Percentiles rank a stretch among this genome's conserved stretches.
These are phyloP conservation scores for Picus viridis DNA, from an alignment of 2,797 vertebrate species.

Conservation along the genomic window DNA sequence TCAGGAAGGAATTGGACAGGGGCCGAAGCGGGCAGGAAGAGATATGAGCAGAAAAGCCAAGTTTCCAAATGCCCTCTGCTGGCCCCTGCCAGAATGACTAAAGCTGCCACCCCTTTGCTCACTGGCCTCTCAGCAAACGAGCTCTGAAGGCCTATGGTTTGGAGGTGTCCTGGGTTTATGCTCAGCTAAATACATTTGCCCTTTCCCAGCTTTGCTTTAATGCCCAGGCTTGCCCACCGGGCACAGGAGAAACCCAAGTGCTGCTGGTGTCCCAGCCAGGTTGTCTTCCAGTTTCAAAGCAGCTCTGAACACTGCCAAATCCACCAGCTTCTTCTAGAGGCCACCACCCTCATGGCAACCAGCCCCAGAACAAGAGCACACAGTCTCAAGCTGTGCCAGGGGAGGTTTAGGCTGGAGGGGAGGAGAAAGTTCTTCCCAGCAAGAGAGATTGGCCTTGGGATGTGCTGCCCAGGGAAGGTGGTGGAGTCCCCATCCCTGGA, in stretches of 20 bases:
- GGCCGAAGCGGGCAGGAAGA: neutral
- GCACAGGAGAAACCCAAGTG: neutral
- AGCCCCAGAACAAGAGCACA: too few species aligned
- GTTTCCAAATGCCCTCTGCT: constrained; percentile 59
- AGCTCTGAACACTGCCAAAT: neutral
- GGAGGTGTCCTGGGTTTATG: neutral
- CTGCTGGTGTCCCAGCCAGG: neutral
- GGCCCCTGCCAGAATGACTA: constrained; percentile 1
- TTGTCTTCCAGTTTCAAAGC: neutral
- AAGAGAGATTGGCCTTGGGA: too few species aligned
- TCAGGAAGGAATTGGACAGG: neutral
- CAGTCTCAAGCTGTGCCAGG: too few species aligned
- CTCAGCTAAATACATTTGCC: neutral
- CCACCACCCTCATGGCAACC: neutral
- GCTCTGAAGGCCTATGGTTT: neutral
- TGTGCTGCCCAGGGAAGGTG: too few species aligned
- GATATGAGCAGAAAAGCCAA: neutral
- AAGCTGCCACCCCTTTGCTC: neutral
- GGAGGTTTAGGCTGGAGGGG: too few species aligned
- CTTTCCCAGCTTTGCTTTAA: neutral
- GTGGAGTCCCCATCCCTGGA: too few species aligned
- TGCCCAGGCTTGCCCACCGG: neutral
- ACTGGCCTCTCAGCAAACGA: neutral
- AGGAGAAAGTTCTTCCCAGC: too few species aligned
- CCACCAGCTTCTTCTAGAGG: neutral